Conservation (phyloP, 1,140 invertebrate genomes). For the Pseudoatta argentina region DNA sequence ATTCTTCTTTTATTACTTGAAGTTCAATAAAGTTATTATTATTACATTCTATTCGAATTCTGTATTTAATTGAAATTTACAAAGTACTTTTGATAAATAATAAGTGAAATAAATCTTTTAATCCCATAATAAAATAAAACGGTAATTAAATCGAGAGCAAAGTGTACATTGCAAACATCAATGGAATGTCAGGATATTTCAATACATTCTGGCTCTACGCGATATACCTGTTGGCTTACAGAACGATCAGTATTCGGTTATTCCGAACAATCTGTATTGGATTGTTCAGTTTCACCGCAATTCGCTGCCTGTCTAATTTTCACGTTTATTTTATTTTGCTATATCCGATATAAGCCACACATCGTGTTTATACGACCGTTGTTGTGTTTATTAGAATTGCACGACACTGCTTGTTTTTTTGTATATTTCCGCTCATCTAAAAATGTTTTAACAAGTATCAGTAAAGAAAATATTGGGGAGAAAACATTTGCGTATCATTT, state of each 20-base stretch:
- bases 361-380: slow-evolving; percentile 6
- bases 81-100: neutral
- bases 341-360: neutral
- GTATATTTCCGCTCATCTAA: slow-evolving; percentile 17
- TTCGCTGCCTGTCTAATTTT: slow-evolving; percentile 19
- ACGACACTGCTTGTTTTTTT: neutral
- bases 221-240: neutral
- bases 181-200: slow-evolving; percentile 19
- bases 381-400: slow-evolving; percentile 20
- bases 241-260: neutral
- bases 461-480: slow-evolving; percentile 22
- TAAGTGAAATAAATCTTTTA: neutral
- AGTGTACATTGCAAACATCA: slow-evolving; percentile 19
- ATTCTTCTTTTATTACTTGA: neutral
- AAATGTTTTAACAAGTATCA: slow-evolving; percentile 23
- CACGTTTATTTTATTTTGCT: slow-evolving; percentile 25
- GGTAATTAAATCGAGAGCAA: neutral
- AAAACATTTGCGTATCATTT: neutral
- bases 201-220: neutral
- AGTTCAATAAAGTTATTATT: neutral
- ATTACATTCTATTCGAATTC: neutral
- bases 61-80: neutral
- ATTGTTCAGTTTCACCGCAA: slow-evolving; percentile 2
- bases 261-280: neutral
- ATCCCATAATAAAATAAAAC: neutral